phyloP scores from a whole-genome alignment of 2,888 invertebrate genomes.

The Aleiodes testaceus region DNA sequence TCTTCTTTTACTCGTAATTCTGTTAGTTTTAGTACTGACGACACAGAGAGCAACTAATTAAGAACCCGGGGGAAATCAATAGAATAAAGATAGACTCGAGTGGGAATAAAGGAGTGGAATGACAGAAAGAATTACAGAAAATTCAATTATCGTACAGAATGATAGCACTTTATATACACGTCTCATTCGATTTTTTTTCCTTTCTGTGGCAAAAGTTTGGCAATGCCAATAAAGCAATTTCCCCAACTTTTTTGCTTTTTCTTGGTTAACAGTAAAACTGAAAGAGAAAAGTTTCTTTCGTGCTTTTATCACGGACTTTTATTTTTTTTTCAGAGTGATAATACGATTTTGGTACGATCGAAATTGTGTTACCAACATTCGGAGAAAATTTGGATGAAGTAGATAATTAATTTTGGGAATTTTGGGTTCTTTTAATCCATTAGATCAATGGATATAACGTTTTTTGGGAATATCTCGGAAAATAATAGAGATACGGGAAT shows the following conservation, averaged over 20 bases:
- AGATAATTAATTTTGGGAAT: not conserved
- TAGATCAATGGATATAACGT: no score
- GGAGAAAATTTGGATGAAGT: not conserved
- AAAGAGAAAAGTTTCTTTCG: constrained; percentile 20
- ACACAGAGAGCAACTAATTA: no score
- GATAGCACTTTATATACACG: constrained; percentile 35
- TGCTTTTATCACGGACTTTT: not conserved
- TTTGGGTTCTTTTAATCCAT: not conserved
- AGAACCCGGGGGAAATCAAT: no score
- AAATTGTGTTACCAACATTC: constrained; percentile 33
- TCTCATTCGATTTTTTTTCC: constrained; percentile 16
- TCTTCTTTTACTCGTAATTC: no score
- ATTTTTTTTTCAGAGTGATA: constrained; percentile 18
- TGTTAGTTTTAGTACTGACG: no score
- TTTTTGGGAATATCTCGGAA: no score
- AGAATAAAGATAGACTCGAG: not conserved
- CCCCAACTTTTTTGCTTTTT: constrained; percentile 21
- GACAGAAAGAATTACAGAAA: constrained; percentile 7
- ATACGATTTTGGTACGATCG: constrained; percentile 32
- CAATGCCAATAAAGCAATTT: constrained; percentile 23
- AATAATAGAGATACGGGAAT: no score
- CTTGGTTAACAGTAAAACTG: constrained; percentile 4
- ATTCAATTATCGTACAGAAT: constrained; percentile 30
- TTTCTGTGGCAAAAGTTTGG: constrained; percentile 2
- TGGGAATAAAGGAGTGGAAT: not conserved